These are phyloP conservation scores for Drosophila orena DNA, from an alignment of 1,140 invertebrate genomes.

Conservation along the genomic window DNA sequence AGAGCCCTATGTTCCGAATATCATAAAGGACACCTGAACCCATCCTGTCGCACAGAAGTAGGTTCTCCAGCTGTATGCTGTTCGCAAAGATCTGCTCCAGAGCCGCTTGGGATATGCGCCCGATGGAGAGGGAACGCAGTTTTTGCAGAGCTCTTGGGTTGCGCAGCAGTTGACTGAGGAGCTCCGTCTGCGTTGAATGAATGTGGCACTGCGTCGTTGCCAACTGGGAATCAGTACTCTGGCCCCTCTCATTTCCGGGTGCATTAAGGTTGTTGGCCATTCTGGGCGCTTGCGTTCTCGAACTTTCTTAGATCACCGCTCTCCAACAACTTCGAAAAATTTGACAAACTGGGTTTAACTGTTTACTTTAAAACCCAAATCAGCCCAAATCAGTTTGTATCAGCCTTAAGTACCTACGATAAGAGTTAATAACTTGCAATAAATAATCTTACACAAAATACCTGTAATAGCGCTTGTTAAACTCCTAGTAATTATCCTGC, in stretches of 20 bases:
- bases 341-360: no score
- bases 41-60: slow-evolving; percentile 18
- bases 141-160: neutral
- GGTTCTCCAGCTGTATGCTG: slow-evolving; percentile 21
- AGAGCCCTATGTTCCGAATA: slow-evolving; percentile 10
- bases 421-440: no score
- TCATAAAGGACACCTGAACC: neutral
- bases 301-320: neutral
- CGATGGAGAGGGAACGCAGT: slow-evolving; percentile 8
- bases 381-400: no score
- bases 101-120: neutral
- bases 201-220: neutral
- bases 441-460: no score
- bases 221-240: no score
- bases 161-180: neutral
- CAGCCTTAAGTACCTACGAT: no score
- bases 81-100: slow-evolving; percentile 31
- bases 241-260: no score
- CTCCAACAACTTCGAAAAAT: no score
- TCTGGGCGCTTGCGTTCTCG: neutral
- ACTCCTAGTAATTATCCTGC: no score
- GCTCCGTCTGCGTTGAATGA: neutral
- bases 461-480: no score
- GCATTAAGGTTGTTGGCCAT: neutral
- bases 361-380: no score